A percentile compares a stretch with the other conserved stretches of the same genome.
Conservation (phyloP, 2,113 vertebrate genomes). For the Ptilorrhoa leucosticta region DNA sequence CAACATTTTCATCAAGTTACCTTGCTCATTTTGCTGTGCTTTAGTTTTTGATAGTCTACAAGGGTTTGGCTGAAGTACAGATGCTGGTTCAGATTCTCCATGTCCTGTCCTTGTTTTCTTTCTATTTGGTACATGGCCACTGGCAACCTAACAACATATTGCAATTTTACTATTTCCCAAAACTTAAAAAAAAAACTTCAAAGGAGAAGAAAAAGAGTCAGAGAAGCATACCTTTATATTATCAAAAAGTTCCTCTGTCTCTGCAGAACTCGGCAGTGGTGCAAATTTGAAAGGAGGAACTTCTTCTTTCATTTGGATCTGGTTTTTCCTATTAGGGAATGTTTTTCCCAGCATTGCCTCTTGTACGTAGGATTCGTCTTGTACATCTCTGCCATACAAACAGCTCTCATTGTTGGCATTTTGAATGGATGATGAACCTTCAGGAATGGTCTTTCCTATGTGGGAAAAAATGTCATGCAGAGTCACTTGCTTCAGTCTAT, state of each 20-base stretch:
- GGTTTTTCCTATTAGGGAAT: slow-evolving; percentile 50
- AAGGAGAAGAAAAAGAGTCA: background rate
- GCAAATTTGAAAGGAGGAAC: slow-evolving; percentile 60
- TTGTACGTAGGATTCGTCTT: slow-evolving; percentile 48
- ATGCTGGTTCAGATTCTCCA: slow-evolving; percentile 75
- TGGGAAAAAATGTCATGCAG: slow-evolving; percentile 58
- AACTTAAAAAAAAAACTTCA: background rate
- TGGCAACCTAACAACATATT: slow-evolving; percentile 65
- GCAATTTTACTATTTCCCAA: slow-evolving; percentile 40
- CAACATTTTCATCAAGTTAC: slow-evolving; percentile 47
- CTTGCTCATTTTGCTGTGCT: slow-evolving; percentile 62
- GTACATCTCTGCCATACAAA: slow-evolving; percentile 34
- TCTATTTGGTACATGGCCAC: slow-evolving; percentile 66
- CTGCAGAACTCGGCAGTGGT: slow-evolving; percentile 14
- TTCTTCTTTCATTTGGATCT: slow-evolving; percentile 66
- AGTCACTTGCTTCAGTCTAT: slow-evolving; percentile 66
- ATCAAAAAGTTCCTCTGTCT: slow-evolving; percentile 61
- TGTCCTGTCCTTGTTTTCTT: slow-evolving; percentile 64
- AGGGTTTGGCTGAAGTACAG: slow-evolving; percentile 83
- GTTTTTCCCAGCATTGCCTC: slow-evolving; percentile 34
- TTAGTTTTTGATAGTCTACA: slow-evolving; percentile 69
- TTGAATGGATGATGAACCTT: slow-evolving; percentile 21
- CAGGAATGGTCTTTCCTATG: slow-evolving; percentile 51
- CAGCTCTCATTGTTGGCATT: slow-evolving; percentile 33
- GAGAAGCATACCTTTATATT: slow-evolving; percentile 65